A percentile compares a stretch with the other conserved stretches of the same genome.
These are phyloP conservation scores for Halcyon malimbica DNA, from an alignment of 2,113 vertebrate species.

Conservation along the genomic window DNA sequence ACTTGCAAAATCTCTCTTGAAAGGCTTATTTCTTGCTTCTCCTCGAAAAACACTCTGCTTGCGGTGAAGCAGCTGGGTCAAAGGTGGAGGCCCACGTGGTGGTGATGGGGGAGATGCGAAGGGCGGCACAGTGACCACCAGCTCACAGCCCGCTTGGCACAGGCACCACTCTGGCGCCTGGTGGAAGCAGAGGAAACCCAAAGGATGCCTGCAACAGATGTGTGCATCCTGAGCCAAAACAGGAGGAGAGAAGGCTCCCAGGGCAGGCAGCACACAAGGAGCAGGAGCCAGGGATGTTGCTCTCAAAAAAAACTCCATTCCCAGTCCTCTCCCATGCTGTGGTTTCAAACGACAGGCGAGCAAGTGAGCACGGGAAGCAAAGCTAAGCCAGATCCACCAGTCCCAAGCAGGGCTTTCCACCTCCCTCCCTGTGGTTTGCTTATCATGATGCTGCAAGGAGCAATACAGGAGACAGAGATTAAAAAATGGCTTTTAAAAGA, in stretches of 20 bases:
- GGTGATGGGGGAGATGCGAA: not conserved
- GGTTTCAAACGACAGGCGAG: not conserved
- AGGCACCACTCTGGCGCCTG: not conserved
- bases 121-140: rapidly evolving
- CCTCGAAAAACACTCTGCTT: not conserved
- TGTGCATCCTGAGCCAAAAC: not conserved
- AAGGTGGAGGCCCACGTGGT: not conserved
- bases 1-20: not conserved
- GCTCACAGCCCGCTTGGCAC: not conserved
- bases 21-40: not conserved
- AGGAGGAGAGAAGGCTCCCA: not conserved
- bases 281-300: not conserved
- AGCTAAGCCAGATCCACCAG: not conserved
- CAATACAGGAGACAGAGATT: not conserved
- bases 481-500: not conserved
- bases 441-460: not conserved
- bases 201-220: conserved; percentile 29
- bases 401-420: not conserved
- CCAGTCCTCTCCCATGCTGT: not conserved
- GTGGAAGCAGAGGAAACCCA: not conserved
- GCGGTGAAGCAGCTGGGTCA: not conserved
- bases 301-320: not conserved
- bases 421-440: not conserved
- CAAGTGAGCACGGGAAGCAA: not conserved
- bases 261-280: not conserved